Evolutionary conservation across 2,797 vertebrate genomes (phyloP), one percentile per base, ranked within the genome.

Genomic region (Neoniphon sammara): DNA sequence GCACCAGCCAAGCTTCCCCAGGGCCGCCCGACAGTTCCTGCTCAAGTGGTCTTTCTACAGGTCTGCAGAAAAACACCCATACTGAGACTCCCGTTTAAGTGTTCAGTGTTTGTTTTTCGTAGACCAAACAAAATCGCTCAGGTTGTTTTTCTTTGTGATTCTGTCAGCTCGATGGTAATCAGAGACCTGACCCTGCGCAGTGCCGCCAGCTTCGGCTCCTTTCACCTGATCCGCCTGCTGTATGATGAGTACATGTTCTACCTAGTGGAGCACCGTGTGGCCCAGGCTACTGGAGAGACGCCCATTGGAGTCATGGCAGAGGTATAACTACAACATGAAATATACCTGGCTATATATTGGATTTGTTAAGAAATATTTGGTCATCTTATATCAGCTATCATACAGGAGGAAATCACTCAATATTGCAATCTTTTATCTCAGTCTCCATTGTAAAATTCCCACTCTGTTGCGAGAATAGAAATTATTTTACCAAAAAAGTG

Each of bases 221-320:
- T 99, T 92, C 98, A 99, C 92, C 94, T 99, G 79, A 99, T 99
- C 87, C 96, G 98, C 58, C 94, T 99, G 87, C 95, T 99, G 7
- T 99, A 99, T 0, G 98, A 99, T 0, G 98, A 99, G 81, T 99
- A 99, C 93, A 99, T 99, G 98, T 99, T 99, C 91, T 99, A 98
- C 90, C 93, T 99, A 81, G 98, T 99, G 74, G 98, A 99, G 90
- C 97, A 98, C 58, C 97, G 98, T 0, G 98, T 99, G 12, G 98
- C 98, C n/a, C 95, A 96, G 83, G 98, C 97, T 0, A 97, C 97
- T 0, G 97, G 98, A 58, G 97, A 99, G 92, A 98, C 96, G 0
- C 96, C 98, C 0, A 98, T 99, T 0, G 96, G 97, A 0, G 95
- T 98, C 54, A 99, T 99, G 98, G 98, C 97, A 64, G 97, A 99